Evolutionary conservation across 2,888 invertebrate genomes (phyloP), one percentile per base, ranked within the genome.

Genomic region (Nephrotoma flavescens): DNA sequence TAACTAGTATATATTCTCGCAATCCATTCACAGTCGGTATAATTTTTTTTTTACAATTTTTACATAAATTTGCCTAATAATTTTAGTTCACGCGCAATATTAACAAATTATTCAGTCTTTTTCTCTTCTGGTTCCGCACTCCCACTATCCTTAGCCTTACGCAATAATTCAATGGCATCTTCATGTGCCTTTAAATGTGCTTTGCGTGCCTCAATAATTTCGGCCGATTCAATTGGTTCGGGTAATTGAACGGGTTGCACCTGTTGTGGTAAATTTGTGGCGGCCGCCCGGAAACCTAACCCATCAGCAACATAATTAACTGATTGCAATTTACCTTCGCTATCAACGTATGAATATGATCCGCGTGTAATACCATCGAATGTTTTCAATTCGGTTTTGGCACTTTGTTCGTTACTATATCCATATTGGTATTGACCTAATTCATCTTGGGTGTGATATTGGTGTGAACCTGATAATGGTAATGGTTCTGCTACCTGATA

Each of bases 371-470:
- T 89, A 31, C 93, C 93, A 88, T 93, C 93, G 52, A 91, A 89
- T 71, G 92, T 91, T 89, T 91, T 91, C 87, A 91, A 89, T 90
- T 94, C 94, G 86, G 92, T 90, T 89, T 93, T 93, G 87, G 93
- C 91, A 42, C 93, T 93, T 31, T 92, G 92, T n/a, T 92, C 92
- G 87, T 92, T 93, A 45, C 92, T 88, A 89, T 93, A 93, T 12
- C 93, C 93, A 89, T 93, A 94, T 87, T 91, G 90, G 89, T 93
- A 93, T 89, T 93, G 93, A 0, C 93, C 93, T 83, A 92, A 90
- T 87, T 91, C 92, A 89, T 94, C 93, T 89, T 94, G 94, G 57
- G 92, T 90, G 89, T 93, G 93, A 89, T 92, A 93, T 88, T 91
- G 91, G 85, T 89, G 89, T 86, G 90, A 90, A 87, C 87, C 87